These are phyloP conservation scores for Lasioglossum lativentre DNA, from an alignment of 2,888 invertebrate genomes.

Conservation along the genomic window DNA sequence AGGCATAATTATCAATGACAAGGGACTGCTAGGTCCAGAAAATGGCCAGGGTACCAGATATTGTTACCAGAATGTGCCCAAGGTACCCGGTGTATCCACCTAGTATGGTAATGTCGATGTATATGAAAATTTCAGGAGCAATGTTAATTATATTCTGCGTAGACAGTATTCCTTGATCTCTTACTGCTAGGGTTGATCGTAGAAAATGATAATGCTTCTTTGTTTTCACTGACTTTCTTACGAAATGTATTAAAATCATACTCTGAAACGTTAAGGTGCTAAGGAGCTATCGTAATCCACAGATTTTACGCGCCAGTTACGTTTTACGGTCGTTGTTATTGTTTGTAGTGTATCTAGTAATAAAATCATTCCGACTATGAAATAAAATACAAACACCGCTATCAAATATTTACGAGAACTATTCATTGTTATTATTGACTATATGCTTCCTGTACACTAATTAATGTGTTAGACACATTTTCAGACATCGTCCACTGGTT, in stretches of 20 bases:
- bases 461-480: not conserved
- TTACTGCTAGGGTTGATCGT: not conserved
- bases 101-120: not conserved
- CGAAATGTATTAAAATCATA: not conserved
- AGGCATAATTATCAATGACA: slow-evolving; percentile 49
- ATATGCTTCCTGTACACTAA: not conserved
- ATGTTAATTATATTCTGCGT: not conserved
- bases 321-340: not conserved
- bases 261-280: not conserved
- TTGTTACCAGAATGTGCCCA: too few species aligned
- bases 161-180: not conserved
- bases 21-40: not conserved
- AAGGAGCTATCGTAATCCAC: not conserved
- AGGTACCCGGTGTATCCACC: too few species aligned
- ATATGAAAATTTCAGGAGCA: not conserved
- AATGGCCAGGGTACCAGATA: not conserved
- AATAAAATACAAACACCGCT: not conserved
- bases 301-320: not conserved
- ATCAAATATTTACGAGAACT: not conserved
- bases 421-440: not conserved
- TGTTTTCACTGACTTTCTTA: not conserved
- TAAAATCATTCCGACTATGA: not conserved
- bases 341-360: not conserved
- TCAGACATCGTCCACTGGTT: not conserved
- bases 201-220: not conserved